Percentiles rank a stretch among this genome's conserved stretches.
Conservation (phyloP, 2,888 invertebrate genomes). For the Chloroclysta siterata region DNA sequence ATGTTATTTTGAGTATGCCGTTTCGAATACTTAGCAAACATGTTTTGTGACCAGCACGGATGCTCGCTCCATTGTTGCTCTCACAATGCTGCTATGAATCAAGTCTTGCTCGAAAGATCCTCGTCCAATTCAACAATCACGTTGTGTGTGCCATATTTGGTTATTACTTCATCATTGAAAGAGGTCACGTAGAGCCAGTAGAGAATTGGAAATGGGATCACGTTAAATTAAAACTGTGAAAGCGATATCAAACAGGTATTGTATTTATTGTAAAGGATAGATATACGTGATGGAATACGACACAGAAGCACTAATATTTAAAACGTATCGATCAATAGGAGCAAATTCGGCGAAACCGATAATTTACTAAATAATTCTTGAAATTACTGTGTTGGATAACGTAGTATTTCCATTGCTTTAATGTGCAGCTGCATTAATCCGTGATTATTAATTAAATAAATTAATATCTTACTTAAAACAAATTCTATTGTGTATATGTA, state of each 20-base stretch:
- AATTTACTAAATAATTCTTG: no score
- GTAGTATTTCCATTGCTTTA: no score
- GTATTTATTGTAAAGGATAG: no score
- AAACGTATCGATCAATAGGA: no score
- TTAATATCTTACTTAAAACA: no score
- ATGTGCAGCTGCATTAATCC: no score
- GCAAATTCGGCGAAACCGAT: no score
- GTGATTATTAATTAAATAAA: no score
- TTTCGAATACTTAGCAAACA: slow-evolving; percentile 34
- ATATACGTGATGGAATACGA: no score
- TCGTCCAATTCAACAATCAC: slow-evolving; percentile 39
- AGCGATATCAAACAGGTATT: not conserved
- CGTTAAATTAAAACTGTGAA: not conserved
- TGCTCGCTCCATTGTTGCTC: slow-evolving; percentile 57
- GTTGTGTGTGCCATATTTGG: slow-evolving; percentile 20
- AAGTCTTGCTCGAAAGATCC: slow-evolving; percentile 38
- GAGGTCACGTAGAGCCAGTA: slow-evolving; percentile 12
- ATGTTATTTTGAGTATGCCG: slow-evolving; percentile 47
- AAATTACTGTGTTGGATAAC: no score
- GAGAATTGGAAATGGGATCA: slow-evolving; percentile 3
- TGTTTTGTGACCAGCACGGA: slow-evolving; percentile 49
- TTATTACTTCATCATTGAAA: slow-evolving; percentile 28
- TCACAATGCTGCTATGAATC: slow-evolving; percentile 64
- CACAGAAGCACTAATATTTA: no score
- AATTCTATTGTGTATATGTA: no score